Conservation (phyloP, 2,797 vertebrate species). For the Merluccius polli region DNA sequence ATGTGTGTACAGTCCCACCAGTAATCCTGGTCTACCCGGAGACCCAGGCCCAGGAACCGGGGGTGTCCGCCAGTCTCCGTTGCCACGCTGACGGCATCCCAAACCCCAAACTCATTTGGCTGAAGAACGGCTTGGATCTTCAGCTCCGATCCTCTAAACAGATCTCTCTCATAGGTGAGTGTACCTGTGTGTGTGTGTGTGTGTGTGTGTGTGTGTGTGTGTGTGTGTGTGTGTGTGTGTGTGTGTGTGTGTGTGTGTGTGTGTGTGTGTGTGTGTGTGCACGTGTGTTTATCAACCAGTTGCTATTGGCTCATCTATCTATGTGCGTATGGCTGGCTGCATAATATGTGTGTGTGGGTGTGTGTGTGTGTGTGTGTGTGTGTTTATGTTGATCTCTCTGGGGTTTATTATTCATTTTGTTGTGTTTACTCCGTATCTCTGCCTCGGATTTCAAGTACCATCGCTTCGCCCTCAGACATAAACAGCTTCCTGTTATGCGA, state of each 20-base stretch:
- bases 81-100: constrained; percentile 95
- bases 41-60: constrained; percentile 93
- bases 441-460: not conserved
- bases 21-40: constrained; percentile 96
- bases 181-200: constrained; percentile 11
- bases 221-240: not conserved
- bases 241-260: constrained; percentile 1
- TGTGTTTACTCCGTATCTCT: constrained; percentile 1
- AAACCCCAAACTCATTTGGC: constrained; percentile 88
- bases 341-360: constrained; percentile 5
- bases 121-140: constrained; percentile 93
- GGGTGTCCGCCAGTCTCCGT: constrained; percentile 84
- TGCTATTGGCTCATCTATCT: not conserved
- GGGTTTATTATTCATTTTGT: constrained; percentile 2
- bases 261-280: too few relatives aligned
- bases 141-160: constrained; percentile 82
- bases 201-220: constrained; percentile 1
- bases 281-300: not conserved
- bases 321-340: not conserved
- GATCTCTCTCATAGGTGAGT: constrained; percentile 85
- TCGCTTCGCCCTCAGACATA: not conserved
- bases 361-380: not conserved
- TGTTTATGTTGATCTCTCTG: constrained; percentile 4
- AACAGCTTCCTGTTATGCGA: not conserved
- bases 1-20: constrained; percentile 81